Percentiles rank a stretch among this genome's conserved stretches.
Conservation (phyloP, 2,888 invertebrate species). For the Eupelmus urozonus region DNA sequence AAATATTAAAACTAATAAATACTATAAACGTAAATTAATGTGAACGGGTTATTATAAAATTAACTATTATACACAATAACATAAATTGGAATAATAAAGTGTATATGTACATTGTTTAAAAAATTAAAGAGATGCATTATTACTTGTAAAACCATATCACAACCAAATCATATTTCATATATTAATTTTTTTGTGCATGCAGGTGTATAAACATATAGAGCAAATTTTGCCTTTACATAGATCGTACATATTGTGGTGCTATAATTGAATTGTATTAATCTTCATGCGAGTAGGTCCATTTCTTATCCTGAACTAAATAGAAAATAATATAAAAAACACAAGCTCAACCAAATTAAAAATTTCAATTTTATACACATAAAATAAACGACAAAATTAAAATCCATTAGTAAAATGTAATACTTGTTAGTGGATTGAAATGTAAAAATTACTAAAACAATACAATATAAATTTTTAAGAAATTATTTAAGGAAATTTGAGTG, state of each 20-base stretch:
- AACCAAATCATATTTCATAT: conserved; percentile 54
- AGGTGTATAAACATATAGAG: conserved; percentile 41
- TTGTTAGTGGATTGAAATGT: conserved; percentile 21
- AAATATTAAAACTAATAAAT: neutral
- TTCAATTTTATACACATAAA: conserved; percentile 1
- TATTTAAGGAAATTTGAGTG: conserved; percentile 31
- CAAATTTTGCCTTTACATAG: conserved; percentile 4
- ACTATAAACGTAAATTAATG: neutral
- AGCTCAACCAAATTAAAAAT: conserved; percentile 17
- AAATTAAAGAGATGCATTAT: conserved; percentile 73
- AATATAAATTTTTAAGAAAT: conserved; percentile 15
- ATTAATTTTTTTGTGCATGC: conserved; percentile 41
- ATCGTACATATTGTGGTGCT: conserved; percentile 38
- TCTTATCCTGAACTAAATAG: neutral
- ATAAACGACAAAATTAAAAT: neutral
- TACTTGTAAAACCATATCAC: conserved; percentile 57
- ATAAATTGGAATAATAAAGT: conserved; percentile 18
- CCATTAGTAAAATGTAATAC: conserved; percentile 13
- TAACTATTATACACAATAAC: conserved; percentile 13
- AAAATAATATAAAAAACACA: conserved; percentile 1
- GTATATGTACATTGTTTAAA: conserved; percentile 53
- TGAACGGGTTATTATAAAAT: no score
- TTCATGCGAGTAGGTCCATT: conserved; percentile 24
- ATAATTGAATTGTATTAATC: conserved; percentile 27
- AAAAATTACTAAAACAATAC: conserved; percentile 6